phyloP scores from a whole-genome alignment of 2,797 vertebrate genomes.

The Pangasius sanitwongsei region DNA sequence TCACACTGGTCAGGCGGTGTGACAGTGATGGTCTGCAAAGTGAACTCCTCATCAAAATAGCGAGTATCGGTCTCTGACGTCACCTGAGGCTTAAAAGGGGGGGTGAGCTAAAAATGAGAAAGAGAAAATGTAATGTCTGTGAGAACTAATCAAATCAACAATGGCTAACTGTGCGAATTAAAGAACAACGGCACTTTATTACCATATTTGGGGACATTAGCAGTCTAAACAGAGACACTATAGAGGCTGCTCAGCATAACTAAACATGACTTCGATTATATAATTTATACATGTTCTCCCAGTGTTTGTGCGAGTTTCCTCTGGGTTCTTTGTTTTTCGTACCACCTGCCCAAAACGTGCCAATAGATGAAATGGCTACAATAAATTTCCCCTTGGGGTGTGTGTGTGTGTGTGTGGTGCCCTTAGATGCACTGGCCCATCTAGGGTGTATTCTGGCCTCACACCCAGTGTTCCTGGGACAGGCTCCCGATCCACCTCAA shows the following conservation, averaged over 20 bases:
- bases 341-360: neutral
- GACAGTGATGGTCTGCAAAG: slow-evolving; percentile 91
- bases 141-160: neutral
- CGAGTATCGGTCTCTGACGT: slow-evolving; percentile 92
- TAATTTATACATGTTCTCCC: neutral
- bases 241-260: neutral
- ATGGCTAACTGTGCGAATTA: neutral
- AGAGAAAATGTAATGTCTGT: neutral
- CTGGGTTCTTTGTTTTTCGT: neutral
- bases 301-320: neutral
- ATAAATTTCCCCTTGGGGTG: neutral
- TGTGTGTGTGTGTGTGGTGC: neutral
- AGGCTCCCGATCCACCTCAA: neutral
- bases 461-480: neutral
- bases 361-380: neutral
- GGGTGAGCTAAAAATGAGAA: slow-evolving; percentile 76
- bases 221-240: neutral
- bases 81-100: slow-evolving; percentile 94
- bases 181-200: neutral
- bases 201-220: neutral
- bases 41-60: slow-evolving; percentile 96
- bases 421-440: too few species aligned
- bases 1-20: slow-evolving; percentile 94
- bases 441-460: neutral
- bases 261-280: neutral